Base-by-base conservation (phyloP, 2,888 invertebrate species). In the Chirona hameri region DNA sequence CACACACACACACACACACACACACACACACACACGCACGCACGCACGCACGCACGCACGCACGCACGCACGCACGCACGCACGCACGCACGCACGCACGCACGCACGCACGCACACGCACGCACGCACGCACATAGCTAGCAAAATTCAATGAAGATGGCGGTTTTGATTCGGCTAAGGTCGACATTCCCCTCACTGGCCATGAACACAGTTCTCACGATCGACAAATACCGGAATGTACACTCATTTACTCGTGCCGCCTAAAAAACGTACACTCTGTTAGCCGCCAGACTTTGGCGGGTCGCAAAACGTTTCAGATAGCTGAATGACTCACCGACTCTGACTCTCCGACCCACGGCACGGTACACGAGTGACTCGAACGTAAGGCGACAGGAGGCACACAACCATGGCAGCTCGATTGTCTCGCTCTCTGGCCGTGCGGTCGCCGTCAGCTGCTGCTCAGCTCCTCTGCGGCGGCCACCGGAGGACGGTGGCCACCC, bases 151-250 rank as follows among this genome's bases (percentile, higher is more conserved):
- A 46, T 31, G 72, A 18, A 10, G 72, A 72, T 72, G 27, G 72
- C 72, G 31, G 18, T 46, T 76, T 76, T 76, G 76, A 76, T 76
- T 76, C 39, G 46, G 39, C 39, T 31, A 46, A 39, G 39, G 21
- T 46, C 46, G 76, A 76, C 76, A 39, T 76, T 24, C 72, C 72
- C 31, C 27, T 29, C 72, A 18, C 76, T 76, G 76, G 76, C 76
- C 76, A 39, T 76, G 21, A 21, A 39, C 46, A 1, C 76, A 39
- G 24, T 76, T 24, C 24, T 15, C 46, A 2, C 24, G 24, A 2
- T 76, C 24, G 52, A 46, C 76, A 1, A 21, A 24, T 39, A 21
- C 46, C 39, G 76, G 76, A 76, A 76, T 76, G 76, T 76, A 31
- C 24, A n/a, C 60, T n/a, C 24, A 60, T 10, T n/a, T 18, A n/a